A percentile compares a stretch with the other conserved stretches of the same genome.
Conservation (phyloP, 2,888 invertebrate genomes). For the Cantharis nigra region DNA sequence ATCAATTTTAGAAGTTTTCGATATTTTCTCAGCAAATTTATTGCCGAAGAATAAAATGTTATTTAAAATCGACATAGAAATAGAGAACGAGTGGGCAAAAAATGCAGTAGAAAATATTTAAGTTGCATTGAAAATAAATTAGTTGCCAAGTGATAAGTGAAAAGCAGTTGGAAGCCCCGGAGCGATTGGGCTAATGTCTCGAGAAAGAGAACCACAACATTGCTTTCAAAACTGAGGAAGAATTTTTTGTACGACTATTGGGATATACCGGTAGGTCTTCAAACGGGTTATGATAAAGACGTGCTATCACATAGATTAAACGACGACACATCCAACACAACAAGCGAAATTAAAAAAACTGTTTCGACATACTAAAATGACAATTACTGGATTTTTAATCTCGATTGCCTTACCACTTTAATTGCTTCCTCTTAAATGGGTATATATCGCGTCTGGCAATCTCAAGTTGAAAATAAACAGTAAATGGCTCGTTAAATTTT, state of each 20-base stretch:
- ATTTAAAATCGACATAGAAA: too few species aligned
- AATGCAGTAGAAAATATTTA: too few species aligned
- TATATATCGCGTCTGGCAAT: background rate
- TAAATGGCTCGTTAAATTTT: background rate
- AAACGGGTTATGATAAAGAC: background rate
- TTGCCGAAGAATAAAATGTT: too few species aligned
- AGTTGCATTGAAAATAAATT: too few species aligned
- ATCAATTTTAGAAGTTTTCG: too few species aligned
- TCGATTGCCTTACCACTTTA: background rate
- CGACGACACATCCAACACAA: background rate
- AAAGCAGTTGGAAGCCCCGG: too few species aligned
- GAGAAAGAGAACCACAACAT: background rate
- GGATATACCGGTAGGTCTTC: background rate
- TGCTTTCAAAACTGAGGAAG: background rate
- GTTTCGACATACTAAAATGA: background rate
- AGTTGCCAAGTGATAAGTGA: too few species aligned
- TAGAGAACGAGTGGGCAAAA: too few species aligned
- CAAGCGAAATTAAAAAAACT: background rate
- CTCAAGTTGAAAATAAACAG: background rate
- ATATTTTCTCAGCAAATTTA: too few species aligned
- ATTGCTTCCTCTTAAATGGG: background rate
- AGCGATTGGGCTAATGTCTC: too few species aligned
- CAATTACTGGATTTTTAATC: background rate
- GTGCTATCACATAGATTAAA: background rate
- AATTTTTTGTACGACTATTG: background rate